A percentile compares a stretch with the other conserved stretches of the same genome.
Evolutionary conservation across 2,888 invertebrate species (phyloP).

Genomic region (Mellilla xanthometata): DNA sequence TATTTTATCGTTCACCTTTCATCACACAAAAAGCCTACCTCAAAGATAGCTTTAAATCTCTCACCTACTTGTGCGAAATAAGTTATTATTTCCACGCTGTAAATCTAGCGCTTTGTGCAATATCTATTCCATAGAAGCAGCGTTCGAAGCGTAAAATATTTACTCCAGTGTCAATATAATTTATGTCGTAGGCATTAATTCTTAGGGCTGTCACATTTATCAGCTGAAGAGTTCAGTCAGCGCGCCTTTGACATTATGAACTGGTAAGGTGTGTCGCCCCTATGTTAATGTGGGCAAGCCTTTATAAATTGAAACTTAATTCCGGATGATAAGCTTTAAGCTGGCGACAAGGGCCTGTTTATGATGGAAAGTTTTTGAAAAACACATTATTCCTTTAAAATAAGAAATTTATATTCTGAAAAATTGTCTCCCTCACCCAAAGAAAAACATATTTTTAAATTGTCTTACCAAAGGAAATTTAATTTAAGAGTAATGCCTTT

Average conservation of each 20-base stretch:
- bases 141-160: conserved; percentile 28
- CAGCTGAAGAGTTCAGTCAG: conserved; percentile 42
- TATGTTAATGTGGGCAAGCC: conserved; percentile 43
- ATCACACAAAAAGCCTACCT: too few species aligned
- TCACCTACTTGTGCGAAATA: not conserved
- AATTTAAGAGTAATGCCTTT: too few species aligned
- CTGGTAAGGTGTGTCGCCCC: conserved; percentile 34
- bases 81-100: conserved; percentile 12
- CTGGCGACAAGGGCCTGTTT: conserved; percentile 37
- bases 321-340: conserved; percentile 46
- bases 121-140: conserved; percentile 1
- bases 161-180: conserved; percentile 44
- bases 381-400: too few species aligned
- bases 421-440: too few species aligned
- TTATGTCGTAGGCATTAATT: conserved; percentile 49
- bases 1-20: too few species aligned
- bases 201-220: conserved; percentile 47
- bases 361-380: conserved; percentile 17
- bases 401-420: too few species aligned
- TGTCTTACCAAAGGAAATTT: too few species aligned
- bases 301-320: conserved; percentile 55
- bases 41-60: not conserved
- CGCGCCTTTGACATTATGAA: conserved; percentile 45
- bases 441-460: too few species aligned
- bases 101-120: conserved; percentile 8